A percentile compares a stretch with the other conserved stretches of the same genome.
Evolutionary conservation across 2,113 vertebrate genomes (phyloP).

Genomic region (Phaetusa simplex): DNA sequence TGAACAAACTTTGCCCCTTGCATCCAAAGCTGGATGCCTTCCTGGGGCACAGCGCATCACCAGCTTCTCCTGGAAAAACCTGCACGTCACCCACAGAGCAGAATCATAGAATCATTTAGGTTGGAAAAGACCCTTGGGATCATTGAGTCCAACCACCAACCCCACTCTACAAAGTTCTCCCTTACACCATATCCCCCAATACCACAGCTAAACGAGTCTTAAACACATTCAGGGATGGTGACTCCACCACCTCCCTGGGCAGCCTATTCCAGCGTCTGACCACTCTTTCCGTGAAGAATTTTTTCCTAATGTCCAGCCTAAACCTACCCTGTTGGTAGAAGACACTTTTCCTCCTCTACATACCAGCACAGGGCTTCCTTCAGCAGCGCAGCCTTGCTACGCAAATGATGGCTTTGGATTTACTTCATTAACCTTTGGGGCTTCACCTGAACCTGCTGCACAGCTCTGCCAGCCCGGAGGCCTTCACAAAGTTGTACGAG

Average conservation of each 20-base stretch:
- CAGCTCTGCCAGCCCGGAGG: neutral
- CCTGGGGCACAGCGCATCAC: neutral
- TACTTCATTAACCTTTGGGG: neutral
- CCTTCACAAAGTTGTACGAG: neutral
- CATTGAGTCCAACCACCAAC: too few relatives aligned
- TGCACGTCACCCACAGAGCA: fast-evolving
- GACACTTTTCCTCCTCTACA: neutral
- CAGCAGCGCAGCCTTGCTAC: neutral
- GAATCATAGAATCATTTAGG: too few relatives aligned
- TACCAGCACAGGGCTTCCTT: neutral
- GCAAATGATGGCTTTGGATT: neutral
- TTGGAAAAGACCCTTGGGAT: too few relatives aligned
- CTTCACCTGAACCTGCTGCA: neutral
- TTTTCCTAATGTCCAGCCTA: too few relatives aligned
- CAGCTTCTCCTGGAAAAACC: neutral
- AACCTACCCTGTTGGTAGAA: too few relatives aligned
- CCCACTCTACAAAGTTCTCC: too few relatives aligned
- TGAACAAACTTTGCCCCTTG: neutral
- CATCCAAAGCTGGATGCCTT: neutral
- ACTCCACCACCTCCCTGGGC: too few relatives aligned
- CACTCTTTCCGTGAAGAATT: too few relatives aligned
- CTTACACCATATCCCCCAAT: too few relatives aligned
- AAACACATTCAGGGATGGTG: too few relatives aligned
- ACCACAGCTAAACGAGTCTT: too few relatives aligned
- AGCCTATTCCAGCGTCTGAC: too few relatives aligned